Evolutionary conservation across 2,888 invertebrate species (phyloP).

Genomic region (Hoplodrina blanda): DNA sequence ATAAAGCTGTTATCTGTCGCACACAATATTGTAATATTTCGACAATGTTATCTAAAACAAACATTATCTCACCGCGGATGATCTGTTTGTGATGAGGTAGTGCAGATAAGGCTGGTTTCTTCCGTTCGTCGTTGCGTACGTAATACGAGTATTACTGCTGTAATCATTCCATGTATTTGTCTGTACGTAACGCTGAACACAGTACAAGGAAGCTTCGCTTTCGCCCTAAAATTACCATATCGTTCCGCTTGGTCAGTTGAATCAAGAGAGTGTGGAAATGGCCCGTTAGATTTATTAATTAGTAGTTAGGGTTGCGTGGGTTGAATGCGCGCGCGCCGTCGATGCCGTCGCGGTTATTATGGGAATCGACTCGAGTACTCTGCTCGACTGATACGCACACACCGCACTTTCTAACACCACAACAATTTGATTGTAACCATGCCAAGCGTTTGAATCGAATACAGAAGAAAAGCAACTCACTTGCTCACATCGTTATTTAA

Average conservation of each 20-base stretch:
- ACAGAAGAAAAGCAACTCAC: slow-evolving; percentile 16
- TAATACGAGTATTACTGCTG: slow-evolving; percentile 19
- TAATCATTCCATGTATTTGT: slow-evolving; percentile 34
- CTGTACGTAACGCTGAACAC: slow-evolving; percentile 24
- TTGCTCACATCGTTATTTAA: slow-evolving; percentile 15
- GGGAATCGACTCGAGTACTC: slow-evolving; percentile 76
- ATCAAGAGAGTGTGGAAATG: slow-evolving; percentile 79
- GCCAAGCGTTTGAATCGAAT: slow-evolving; percentile 26
- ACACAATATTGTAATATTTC: slow-evolving; percentile 37
- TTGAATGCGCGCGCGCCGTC: slow-evolving; percentile 77
- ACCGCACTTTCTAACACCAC: slow-evolving; percentile 70
- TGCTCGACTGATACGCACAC: slow-evolving; percentile 74
- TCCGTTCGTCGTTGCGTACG: slow-evolving; percentile 63
- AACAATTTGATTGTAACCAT: slow-evolving; percentile 26
- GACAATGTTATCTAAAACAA: slow-evolving; percentile 76
- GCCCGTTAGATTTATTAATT: slow-evolving; percentile 84
- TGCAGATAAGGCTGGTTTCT: slow-evolving; percentile 74
- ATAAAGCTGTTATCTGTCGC: background rate
- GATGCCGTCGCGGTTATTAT: slow-evolving; percentile 72
- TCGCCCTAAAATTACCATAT: slow-evolving; percentile 61
- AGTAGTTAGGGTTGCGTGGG: slow-evolving; percentile 81
- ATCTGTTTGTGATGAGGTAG: slow-evolving; percentile 75
- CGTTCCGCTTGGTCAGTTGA: slow-evolving; percentile 76
- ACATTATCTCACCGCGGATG: slow-evolving; percentile 79
- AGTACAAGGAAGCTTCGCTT: slow-evolving; percentile 41